Base-by-base conservation (phyloP, 2,797 vertebrate genomes). In the Poeciliopsis presidionis region DNA sequence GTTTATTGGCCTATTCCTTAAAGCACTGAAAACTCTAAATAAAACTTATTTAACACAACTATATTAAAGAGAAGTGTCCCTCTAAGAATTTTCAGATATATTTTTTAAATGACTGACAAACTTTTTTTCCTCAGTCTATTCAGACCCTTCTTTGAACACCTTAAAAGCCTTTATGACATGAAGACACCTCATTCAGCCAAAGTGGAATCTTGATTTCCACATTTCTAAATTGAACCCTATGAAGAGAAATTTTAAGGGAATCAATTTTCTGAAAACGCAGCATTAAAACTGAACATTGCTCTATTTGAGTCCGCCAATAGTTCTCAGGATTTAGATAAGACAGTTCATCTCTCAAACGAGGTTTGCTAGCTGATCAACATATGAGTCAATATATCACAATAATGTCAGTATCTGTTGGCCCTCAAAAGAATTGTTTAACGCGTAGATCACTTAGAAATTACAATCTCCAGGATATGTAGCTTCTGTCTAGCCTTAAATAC, bases 391-490 rank as follows among this genome's bases (percentile, higher is more conserved):
- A 80, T 81, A 82, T 92, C 74, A 81, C 25, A 84, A 67, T 76
- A 41, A 85, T 71, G 46, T 51, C 33, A 28, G 67, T 77, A 67
- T 87, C 81, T 86, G 65, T 86, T 87, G 78, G 73, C 78, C 75
- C 85, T 92, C 81, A 81, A 77, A 82, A 81, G 2, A 79, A 71
- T 49, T 7, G 73, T 80, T 78, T 87, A 86, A 90, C 88, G 78
- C 79, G 82, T 75, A 49, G 86, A 73, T 90, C 85, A 84, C 81
- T 83, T 77, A 78, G 81, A 87, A 82, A 77, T 82, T 79, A 90
- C 91, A 81, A 81, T 85, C 78, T 74, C 72, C 79, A 53, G 81
- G 81, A 90, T 83, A 86, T 82, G 75, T 76, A 75, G 67, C 69
- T 51, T 67, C 46, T 84, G 82, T 43, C 43, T 49, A 75, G 88